These are phyloP conservation scores for Pseudochirops cupreus DNA, from an alignment of 2,797 vertebrate species.

Conservation along the genomic window DNA sequence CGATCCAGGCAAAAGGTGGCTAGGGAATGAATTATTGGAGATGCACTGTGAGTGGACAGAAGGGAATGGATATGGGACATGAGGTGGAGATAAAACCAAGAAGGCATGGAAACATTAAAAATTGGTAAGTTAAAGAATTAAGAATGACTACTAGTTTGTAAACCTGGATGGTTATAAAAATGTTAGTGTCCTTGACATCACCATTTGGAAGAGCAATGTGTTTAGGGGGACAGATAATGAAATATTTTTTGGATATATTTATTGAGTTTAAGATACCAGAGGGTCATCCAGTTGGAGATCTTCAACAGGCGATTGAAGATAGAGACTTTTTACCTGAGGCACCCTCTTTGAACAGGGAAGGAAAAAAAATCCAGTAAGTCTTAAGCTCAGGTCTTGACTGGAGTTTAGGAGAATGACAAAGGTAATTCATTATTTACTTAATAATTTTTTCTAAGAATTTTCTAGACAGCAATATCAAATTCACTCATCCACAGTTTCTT, in stretches of 20 bases:
- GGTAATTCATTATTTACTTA: background rate
- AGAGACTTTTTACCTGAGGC: background rate
- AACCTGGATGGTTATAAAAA: background rate
- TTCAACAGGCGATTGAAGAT: background rate
- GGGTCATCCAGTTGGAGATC: background rate
- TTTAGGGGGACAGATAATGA: background rate
- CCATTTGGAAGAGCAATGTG: background rate
- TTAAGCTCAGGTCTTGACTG: background rate
- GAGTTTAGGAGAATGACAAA: background rate
- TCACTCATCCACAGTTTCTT: background rate
- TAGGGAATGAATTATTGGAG: background rate
- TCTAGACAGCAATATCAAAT: background rate
- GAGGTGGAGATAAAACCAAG: background rate
- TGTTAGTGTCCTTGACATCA: background rate
- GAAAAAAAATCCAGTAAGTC: background rate
- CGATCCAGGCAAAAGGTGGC: background rate
- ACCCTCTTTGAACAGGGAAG: background rate
- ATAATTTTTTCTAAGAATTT: background rate
- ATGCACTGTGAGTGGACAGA: background rate
- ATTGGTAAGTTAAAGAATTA: background rate
- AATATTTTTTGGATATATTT: background rate
- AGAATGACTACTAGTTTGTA: background rate
- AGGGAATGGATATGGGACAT: background rate
- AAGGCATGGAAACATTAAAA: background rate
- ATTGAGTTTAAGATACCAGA: background rate